These are phyloP conservation scores for Hermetia illucens DNA, from an alignment of 1,140 invertebrate species.

Conservation along the genomic window DNA sequence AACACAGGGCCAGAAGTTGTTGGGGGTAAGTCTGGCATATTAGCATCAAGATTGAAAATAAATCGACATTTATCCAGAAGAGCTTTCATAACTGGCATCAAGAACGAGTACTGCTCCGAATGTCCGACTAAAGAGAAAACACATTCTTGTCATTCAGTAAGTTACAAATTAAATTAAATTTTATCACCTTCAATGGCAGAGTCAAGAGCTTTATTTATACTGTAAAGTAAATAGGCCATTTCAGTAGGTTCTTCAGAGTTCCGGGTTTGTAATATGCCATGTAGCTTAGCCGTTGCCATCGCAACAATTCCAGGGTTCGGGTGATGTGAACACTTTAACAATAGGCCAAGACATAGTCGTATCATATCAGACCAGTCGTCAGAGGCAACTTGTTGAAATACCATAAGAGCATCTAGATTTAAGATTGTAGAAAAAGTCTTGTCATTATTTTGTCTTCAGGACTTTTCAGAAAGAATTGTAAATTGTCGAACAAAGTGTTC, in stretches of 20 bases:
- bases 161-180: constrained; percentile 1
- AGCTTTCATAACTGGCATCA: constrained; percentile 48
- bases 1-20: constrained; percentile 39
- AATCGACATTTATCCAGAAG: constrained; percentile 40
- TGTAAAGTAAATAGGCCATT: constrained; percentile 37
- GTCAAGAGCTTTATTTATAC: constrained; percentile 29
- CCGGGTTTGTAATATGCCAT: constrained; percentile 41
- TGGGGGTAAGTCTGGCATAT: constrained; percentile 38
- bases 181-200: constrained; percentile 33
- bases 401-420: constrained; percentile 32
- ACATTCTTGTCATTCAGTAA: too few relatives aligned
- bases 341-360: constrained; percentile 31
- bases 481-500: too few relatives aligned
- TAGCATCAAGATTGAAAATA: constrained; percentile 34
- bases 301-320: constrained; percentile 40
- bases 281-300: constrained; percentile 44
- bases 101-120: constrained; percentile 43
- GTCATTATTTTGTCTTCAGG: too few relatives aligned
- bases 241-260: constrained; percentile 37
- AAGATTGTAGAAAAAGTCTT: neutral
- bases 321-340: constrained; percentile 40
- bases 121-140: constrained; percentile 28
- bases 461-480: too few relatives aligned
- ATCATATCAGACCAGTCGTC: constrained; percentile 45
- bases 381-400: constrained; percentile 36